These are phyloP conservation scores for Aricia agestis DNA, from an alignment of 1,140 invertebrate genomes.

Conservation along the genomic window DNA sequence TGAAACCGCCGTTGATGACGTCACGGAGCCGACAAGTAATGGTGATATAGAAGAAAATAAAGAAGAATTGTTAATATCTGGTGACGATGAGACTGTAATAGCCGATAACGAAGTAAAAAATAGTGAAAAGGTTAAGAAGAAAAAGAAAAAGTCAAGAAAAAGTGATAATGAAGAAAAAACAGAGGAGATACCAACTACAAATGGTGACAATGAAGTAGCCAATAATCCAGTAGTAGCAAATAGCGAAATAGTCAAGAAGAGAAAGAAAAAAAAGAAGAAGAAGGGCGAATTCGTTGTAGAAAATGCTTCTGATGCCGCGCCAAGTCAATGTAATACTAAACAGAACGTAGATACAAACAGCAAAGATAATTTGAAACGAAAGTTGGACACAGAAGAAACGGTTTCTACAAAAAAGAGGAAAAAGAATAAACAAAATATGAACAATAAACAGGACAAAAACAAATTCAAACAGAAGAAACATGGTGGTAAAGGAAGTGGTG, in stretches of 20 bases:
- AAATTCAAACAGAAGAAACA: slow-evolving; percentile 28
- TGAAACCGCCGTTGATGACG: not conserved
- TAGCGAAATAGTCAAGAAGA: slow-evolving; percentile 18
- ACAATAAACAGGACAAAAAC: slow-evolving; percentile 46
- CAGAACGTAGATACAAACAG: slow-evolving; percentile 18
- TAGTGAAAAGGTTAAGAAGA: not conserved
- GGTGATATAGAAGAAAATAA: not conserved
- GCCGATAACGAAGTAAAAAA: slow-evolving; percentile 1
- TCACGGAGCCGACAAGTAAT: slow-evolving; percentile 6
- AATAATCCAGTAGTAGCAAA: slow-evolving; percentile 17
- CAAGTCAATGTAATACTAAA: slow-evolving; percentile 10
- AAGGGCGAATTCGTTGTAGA: slow-evolving; percentile 8
- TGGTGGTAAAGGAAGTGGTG: slow-evolving; percentile 28
- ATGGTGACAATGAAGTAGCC: not conserved
- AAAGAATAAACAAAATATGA: slow-evolving; percentile 36
- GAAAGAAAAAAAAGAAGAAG: slow-evolving; percentile 14
- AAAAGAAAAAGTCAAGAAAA: slow-evolving; percentile 23
- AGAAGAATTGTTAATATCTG: slow-evolving; percentile 17
- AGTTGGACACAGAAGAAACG: slow-evolving; percentile 28
- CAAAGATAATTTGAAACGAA: slow-evolving; percentile 30
- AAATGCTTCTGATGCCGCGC: slow-evolving; percentile 9
- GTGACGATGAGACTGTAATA: slow-evolving; percentile 12
- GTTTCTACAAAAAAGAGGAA: slow-evolving; percentile 40
- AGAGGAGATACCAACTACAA: not conserved
- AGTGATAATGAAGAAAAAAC: not conserved